phyloP scores from a whole-genome alignment of 2,113 vertebrate genomes.

The Trogon surrucura region DNA sequence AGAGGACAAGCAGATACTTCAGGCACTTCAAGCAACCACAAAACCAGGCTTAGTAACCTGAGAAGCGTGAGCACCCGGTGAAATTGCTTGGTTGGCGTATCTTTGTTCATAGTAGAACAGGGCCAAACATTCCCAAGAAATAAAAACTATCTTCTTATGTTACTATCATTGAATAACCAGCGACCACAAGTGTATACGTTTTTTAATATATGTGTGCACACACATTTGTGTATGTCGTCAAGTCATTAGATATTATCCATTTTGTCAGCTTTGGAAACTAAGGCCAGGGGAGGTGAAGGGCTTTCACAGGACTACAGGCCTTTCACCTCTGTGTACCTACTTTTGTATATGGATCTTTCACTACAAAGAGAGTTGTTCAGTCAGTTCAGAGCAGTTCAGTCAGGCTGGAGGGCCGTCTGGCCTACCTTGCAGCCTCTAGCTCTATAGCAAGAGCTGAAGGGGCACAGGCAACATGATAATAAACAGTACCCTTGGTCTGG shows the following conservation, averaged over 20 bases:
- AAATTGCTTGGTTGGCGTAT: neutral
- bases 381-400: neutral
- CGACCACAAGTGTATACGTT: neutral
- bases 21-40: neutral
- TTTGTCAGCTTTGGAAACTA: neutral
- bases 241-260: neutral
- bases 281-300: neutral
- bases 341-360: neutral
- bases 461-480: neutral
- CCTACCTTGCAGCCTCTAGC: neutral
- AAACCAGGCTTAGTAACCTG: neutral
- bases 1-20: neutral
- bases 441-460: neutral
- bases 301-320: neutral
- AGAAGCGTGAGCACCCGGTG: neutral
- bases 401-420: neutral
- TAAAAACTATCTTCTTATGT: neutral
- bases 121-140: neutral
- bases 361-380: neutral
- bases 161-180: neutral
- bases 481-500: neutral
- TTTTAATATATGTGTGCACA: neutral
- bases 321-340: neutral
- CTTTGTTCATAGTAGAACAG: neutral
- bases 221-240: neutral